Percentiles rank a stretch among this genome's conserved stretches.
Conservation (phyloP, 2,797 vertebrate genomes). For the Myotis pilosus region DNA sequence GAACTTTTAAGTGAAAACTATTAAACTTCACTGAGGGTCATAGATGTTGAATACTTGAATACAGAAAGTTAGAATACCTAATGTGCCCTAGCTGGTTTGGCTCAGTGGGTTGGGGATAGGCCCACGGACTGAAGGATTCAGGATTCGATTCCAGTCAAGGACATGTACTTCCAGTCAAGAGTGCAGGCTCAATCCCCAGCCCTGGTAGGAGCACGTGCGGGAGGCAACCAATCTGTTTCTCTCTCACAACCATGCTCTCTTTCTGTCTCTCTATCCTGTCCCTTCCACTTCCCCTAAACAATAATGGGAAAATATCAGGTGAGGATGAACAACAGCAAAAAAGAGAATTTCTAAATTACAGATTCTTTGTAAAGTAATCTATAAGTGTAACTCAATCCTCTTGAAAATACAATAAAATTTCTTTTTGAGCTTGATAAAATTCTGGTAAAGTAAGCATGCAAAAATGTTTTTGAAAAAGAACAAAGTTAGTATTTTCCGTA, state of each 20-base stretch:
- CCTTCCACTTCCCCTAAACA: no score
- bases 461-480: slow-evolving; percentile 34
- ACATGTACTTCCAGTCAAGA: no score
- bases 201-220: no score
- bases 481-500: slow-evolving; percentile 47
- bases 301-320: no score
- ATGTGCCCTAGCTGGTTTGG: no score
- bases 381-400: slow-evolving; percentile 10
- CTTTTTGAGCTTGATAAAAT: slow-evolving; percentile 47
- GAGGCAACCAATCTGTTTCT: no score
- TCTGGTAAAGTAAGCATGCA: slow-evolving; percentile 44
- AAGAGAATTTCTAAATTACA: not conserved
- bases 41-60: not conserved
- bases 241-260: no score
- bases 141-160: no score
- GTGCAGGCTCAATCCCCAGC: no score
- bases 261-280: no score
- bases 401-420: slow-evolving; percentile 9
- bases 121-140: no score
- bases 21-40: not conserved
- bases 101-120: no score
- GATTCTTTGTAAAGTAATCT: slow-evolving; percentile 3
- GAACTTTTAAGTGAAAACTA: not conserved
- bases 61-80: not conserved
- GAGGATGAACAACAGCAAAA: not conserved